These are phyloP conservation scores for Flabesymbios commensalis DNA, from an alignment of 2,888 invertebrate species.

Conservation along the genomic window DNA sequence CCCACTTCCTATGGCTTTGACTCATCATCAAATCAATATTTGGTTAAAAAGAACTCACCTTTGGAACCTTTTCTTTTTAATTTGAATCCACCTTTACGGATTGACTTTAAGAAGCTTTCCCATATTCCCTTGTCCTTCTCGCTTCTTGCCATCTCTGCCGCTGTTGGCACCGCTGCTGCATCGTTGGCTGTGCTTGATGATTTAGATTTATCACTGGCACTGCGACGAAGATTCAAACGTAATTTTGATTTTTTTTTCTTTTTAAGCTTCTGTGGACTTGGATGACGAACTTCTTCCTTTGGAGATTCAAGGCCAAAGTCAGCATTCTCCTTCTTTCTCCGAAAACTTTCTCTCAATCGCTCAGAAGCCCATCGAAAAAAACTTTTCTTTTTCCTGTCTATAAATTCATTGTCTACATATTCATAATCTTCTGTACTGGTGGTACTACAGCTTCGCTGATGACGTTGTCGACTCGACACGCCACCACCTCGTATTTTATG, in stretches of 20 bases:
- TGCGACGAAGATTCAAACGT: neutral
- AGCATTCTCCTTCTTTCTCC: conserved; percentile 14
- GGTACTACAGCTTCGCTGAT: conserved; percentile 13
- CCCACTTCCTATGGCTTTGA: no score
- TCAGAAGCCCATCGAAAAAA: conserved; percentile 34
- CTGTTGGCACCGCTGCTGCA: neutral
- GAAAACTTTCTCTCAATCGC: conserved; percentile 33
- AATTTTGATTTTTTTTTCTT: conserved; percentile 5
- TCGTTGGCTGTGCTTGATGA: conserved; percentile 1
- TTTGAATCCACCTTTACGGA: conserved; percentile 23
- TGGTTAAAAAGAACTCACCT: no score
- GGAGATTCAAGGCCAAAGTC: neutral
- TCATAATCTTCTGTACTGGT: conserved; percentile 36
- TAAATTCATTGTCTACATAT: conserved; percentile 26
- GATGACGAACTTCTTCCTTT: neutral
- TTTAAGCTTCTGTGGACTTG: conserved; percentile 1
- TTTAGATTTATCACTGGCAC: neutral
- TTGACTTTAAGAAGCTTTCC: conserved; percentile 24
- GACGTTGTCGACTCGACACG: conserved; percentile 1
- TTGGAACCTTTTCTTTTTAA: conserved; percentile 20
- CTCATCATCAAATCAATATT: no score
- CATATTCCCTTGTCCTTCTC: conserved; percentile 23
- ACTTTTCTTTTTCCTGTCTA: conserved; percentile 34
- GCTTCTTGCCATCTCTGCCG: conserved; percentile 5
- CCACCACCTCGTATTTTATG: neutral